Percentiles rank a stretch among this genome's conserved stretches.
Evolutionary conservation across 2,888 invertebrate genomes (phyloP).

Genomic region (Maniola hyperantus): DNA sequence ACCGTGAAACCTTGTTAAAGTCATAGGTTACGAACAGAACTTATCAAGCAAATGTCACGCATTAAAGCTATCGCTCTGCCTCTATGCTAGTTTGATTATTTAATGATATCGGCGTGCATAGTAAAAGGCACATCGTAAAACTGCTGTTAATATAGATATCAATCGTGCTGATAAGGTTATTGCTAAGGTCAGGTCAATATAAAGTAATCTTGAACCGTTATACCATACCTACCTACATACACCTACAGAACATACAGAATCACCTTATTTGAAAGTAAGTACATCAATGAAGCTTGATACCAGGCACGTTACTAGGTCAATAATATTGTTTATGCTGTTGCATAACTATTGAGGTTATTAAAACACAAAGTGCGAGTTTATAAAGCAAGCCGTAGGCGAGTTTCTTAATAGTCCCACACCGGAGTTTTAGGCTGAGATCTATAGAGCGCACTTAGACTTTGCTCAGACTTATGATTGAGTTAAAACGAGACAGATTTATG

Average conservation of each 20-base stretch:
- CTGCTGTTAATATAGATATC: not conserved
- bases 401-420: too few species aligned
- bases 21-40: not conserved
- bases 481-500: too few species aligned
- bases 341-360: too few species aligned
- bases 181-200: not conserved
- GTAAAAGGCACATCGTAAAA: constrained; percentile 3
- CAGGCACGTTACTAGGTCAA: too few species aligned
- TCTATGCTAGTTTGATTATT: constrained; percentile 37
- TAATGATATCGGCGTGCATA: constrained; percentile 24
- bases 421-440: too few species aligned
- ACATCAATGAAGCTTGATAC: too few species aligned
- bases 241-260: too few species aligned
- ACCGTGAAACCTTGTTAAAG: not conserved
- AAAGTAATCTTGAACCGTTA: not conserved
- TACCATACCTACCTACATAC: not conserved
- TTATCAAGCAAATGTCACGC: constrained; percentile 3
- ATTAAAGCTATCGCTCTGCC: constrained; percentile 26
- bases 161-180: not conserved
- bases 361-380: too few species aligned
- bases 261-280: not conserved
- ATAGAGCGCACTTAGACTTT: too few species aligned
- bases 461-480: too few species aligned
- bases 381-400: too few species aligned
- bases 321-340: too few species aligned